Evolutionary conservation across 2,888 invertebrate species (phyloP).

Genomic region (Hyles lineata): DNA sequence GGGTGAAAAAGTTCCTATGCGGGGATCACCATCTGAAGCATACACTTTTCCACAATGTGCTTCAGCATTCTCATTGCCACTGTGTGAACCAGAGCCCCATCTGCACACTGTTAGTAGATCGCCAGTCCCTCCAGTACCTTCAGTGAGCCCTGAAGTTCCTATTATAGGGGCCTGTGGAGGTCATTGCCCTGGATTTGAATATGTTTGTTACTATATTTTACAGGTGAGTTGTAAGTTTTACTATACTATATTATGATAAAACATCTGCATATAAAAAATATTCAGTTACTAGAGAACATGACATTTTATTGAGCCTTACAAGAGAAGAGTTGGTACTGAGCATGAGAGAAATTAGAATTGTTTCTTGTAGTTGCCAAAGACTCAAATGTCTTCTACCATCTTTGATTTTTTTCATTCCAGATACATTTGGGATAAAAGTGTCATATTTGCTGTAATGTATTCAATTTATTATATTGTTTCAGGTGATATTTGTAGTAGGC

Average conservation of each 20-base stretch:
- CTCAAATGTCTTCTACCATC: too few species aligned
- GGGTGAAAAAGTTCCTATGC: conserved; percentile 57
- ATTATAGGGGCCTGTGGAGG: conserved; percentile 88
- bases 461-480: conserved; percentile 48
- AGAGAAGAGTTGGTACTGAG: too few species aligned
- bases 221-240: conserved; percentile 72
- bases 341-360: background rate
- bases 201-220: conserved; percentile 89
- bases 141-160: conserved; percentile 80
- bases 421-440: too few species aligned
- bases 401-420: too few species aligned
- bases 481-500: conserved; percentile 88
- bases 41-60: conserved; percentile 75
- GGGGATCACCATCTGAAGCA: conserved; percentile 55
- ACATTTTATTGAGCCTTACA: background rate
- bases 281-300: background rate
- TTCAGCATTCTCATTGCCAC: conserved; percentile 76
- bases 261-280: too few species aligned
- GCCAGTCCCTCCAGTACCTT: conserved; percentile 66
- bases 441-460: too few species aligned
- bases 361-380: background rate
- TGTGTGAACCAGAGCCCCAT: conserved; percentile 66
- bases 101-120: conserved; percentile 57
- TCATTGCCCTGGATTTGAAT: conserved; percentile 88
- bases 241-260: too few species aligned